These are phyloP conservation scores for Halcyon chelicuti DNA, from an alignment of 2,797 vertebrate species.

Conservation along the genomic window DNA sequence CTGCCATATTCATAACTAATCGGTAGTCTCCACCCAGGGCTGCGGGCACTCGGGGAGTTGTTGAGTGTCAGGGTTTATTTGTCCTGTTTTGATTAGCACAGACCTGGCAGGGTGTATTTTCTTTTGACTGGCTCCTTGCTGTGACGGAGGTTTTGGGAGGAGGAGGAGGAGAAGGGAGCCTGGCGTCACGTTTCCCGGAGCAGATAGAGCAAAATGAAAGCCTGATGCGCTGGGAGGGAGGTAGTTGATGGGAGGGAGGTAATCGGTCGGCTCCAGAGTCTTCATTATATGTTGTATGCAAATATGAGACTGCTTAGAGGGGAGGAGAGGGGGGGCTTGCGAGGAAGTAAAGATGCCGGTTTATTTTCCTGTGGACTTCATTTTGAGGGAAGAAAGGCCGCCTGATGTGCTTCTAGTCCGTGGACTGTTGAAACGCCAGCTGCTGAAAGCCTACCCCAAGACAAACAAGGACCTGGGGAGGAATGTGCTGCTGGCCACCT, in stretches of 20 bases:
- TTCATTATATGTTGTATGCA: conserved; percentile 3
- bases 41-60: conserved; percentile 80
- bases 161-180: conserved; percentile 42
- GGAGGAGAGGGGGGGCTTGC: background rate
- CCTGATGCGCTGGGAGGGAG: background rate
- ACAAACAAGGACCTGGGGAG: background rate
- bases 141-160: conserved; percentile 73
- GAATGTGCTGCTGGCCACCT: background rate
- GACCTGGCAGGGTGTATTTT: conserved; percentile 82
- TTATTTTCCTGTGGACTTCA: background rate
- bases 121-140: conserved; percentile 80
- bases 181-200: conserved; percentile 19
- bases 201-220: background rate
- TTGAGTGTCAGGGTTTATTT: conserved; percentile 85
- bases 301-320: background rate
- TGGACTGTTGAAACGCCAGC: background rate
- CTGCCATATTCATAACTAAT: conserved; percentile 76
- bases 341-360: background rate
- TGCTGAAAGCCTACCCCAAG: background rate
- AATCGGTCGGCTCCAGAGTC: background rate
- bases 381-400: background rate
- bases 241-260: background rate
- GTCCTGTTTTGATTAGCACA: conserved; percentile 81
- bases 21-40: conserved; percentile 69
- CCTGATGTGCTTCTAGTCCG: background rate